Percentiles rank a stretch among this genome's conserved stretches.
Evolutionary conservation across 2,113 vertebrate genomes (phyloP).

Genomic region (Chionomys nivalis): DNA sequence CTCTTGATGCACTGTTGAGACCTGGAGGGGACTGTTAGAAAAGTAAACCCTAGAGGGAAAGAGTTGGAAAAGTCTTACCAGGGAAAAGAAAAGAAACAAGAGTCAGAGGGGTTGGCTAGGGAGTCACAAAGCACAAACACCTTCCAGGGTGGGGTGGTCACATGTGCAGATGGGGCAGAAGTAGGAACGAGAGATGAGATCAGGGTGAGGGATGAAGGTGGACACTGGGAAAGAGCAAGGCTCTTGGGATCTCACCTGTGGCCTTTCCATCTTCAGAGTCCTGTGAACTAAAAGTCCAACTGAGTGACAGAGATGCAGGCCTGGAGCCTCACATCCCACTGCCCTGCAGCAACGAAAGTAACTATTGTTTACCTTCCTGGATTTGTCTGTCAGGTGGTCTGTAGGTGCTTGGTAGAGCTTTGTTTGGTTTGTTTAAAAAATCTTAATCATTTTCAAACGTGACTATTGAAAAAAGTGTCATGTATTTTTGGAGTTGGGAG

Average conservation of each 20-base stretch:
- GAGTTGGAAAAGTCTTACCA: neutral
- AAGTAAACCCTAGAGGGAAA: neutral
- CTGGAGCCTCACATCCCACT: neutral
- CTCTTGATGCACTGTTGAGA: neutral
- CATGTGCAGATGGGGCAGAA: neutral
- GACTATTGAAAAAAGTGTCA: neutral
- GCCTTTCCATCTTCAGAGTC: neutral
- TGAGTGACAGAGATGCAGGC: neutral
- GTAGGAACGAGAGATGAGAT: neutral
- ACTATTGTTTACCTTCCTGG: neutral
- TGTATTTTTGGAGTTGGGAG: neutral
- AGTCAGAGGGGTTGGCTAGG: neutral
- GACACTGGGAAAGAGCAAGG: neutral
- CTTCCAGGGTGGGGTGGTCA: neutral
- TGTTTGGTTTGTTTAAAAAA: neutral
- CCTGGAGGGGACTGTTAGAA: neutral
- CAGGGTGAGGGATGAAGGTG: accelerated
- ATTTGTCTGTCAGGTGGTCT: neutral
- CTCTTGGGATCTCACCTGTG: neutral
- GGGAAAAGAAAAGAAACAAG: neutral
- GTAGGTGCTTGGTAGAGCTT: neutral
- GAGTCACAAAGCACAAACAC: neutral
- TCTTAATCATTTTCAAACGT: neutral
- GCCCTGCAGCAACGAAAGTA: neutral
- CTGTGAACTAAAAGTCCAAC: neutral